These are phyloP conservation scores for Euplagia quadripunctaria DNA, from an alignment of 2,888 invertebrate genomes.

Conservation along the genomic window DNA sequence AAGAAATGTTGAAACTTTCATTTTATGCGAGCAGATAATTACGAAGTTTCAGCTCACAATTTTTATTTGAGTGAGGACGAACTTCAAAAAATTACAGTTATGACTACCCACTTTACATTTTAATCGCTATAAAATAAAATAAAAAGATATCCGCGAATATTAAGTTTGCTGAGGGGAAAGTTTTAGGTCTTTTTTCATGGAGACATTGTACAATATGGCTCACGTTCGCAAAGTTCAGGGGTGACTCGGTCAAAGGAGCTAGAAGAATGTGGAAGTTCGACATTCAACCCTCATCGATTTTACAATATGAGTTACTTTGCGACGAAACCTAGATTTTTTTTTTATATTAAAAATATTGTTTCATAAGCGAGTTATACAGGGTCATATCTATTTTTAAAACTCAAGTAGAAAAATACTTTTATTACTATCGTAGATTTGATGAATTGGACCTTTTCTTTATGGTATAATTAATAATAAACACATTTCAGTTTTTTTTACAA, in stretches of 20 bases:
- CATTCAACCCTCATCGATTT: slow-evolving; percentile 65
- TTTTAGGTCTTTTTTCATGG: slow-evolving; percentile 71
- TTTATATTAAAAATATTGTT: neutral
- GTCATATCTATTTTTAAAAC: neutral
- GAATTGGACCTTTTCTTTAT: too few species aligned
- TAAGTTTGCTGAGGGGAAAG: slow-evolving; percentile 65
- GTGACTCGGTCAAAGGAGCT: slow-evolving; percentile 76
- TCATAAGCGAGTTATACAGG: neutral
- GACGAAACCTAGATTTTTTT: slow-evolving; percentile 37
- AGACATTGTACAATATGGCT: slow-evolving; percentile 73
- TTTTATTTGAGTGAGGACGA: slow-evolving; percentile 43
- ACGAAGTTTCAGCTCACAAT: slow-evolving; percentile 40
- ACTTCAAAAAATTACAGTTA: slow-evolving; percentile 34
- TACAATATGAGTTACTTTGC: slow-evolving; percentile 61
- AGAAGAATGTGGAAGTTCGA: slow-evolving; percentile 67
- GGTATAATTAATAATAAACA: too few species aligned
- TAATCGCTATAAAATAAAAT: slow-evolving; percentile 56
- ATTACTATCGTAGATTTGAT: neutral
- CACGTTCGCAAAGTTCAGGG: slow-evolving; percentile 68
- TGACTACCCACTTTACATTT: slow-evolving; percentile 48
- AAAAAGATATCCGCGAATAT: slow-evolving; percentile 60
- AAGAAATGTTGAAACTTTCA: slow-evolving; percentile 46
- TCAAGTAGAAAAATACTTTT: neutral
- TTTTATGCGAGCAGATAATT: slow-evolving; percentile 47
- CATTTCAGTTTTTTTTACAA: too few species aligned